Evolutionary conservation across 2,113 vertebrate genomes (phyloP), one percentile per base, ranked within the genome.

Genomic region (Aphelocoma coerulescens): DNA sequence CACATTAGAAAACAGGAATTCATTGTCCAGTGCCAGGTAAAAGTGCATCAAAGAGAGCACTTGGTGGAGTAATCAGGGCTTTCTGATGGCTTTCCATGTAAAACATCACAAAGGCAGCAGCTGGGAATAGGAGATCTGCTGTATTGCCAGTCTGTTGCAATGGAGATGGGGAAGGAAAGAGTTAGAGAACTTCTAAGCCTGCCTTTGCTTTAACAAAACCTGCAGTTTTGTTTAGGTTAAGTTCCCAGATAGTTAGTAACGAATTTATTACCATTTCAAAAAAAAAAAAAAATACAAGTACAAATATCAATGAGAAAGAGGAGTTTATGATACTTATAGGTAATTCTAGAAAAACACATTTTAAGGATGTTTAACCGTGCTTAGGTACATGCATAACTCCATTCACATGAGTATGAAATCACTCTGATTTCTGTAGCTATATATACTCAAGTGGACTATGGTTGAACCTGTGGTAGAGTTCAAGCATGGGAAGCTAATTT

Each of bases 111-210:
- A 43, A 39, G 21, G 24, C 17, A 80, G 51, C 30, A 83, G 26
- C 27, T 51, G 19, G 55, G 35, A 39, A 62, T 5, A 48, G 7
- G 8, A 72, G 27, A 44, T 54, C 15, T 52, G 16, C 24, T 52
- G 5, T 44, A 32, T 4, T 11, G 17, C 9, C 2, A 4, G 22
- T 26, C 37, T 65, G 48, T 7, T 2, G 1, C 19, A 59, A 26
- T 3, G 17, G 41, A 67, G 12, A 11, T 37, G 33, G 13, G 17
- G 43, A 63, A 87, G 22, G n/a, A 84, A 61, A 21, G 32, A 62
- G 77, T 33, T 26, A 81, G 13, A 51, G 6, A n/a, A 35, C 69
- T 77, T 35, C 16, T 27, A 78, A 33, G 13, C 2, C 28, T 93
- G 17, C 3, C 14, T 79, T 85, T 55, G 10, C 13, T 62, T 73